A percentile compares a stretch with the other conserved stretches of the same genome.
Evolutionary conservation across 2,113 vertebrate species (phyloP).

Genomic region (Leptobrachium leishanense): DNA sequence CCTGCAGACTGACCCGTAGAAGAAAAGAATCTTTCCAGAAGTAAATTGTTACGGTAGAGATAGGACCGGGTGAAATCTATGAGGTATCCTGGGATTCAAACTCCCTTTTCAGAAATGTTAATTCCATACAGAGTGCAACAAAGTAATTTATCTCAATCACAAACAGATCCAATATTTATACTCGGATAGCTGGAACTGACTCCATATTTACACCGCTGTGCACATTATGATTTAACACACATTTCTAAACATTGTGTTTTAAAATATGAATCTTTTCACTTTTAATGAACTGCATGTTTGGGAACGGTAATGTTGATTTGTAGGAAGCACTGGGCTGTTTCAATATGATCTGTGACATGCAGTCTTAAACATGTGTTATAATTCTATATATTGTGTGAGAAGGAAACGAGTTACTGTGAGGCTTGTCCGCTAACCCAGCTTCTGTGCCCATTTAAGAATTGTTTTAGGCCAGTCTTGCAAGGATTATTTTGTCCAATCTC

Average conservation of each 20-base stretch:
- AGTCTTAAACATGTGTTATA: too few species aligned
- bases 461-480: too few species aligned
- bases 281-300: constrained; percentile 1
- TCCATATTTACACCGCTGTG: background rate
- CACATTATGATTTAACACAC: background rate
- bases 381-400: too few species aligned
- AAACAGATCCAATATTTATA: constrained; percentile 9
- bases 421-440: too few species aligned
- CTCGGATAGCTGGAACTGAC: background rate
- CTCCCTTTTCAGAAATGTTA: constrained; percentile 17
- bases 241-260: constrained; percentile 1
- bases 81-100: constrained; percentile 23
- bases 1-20: constrained; percentile 18
- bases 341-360: too few species aligned
- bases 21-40: constrained; percentile 21
- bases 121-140: background rate
- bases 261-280: background rate
- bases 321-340: background rate
- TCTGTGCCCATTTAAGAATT: too few species aligned
- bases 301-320: background rate
- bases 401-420: too few species aligned
- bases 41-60: constrained; percentile 14
- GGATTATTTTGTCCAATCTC: too few species aligned
- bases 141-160: background rate
- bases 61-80: background rate